Base-by-base conservation (phyloP, 2,113 vertebrate species). In the Myocastor coypus region DNA sequence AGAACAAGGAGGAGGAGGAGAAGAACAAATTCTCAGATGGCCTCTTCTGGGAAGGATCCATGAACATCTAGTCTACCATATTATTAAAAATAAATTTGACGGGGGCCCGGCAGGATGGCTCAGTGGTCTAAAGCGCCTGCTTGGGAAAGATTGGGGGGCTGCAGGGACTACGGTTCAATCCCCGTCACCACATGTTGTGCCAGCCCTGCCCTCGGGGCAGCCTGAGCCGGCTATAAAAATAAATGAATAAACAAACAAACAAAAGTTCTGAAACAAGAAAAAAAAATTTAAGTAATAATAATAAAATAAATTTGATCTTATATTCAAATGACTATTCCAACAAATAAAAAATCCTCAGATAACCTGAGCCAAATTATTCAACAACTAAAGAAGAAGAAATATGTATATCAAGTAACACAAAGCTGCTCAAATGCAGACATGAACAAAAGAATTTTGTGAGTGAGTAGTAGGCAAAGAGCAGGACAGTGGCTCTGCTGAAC, bases 11-110 rank as follows among this genome's bases (percentile, higher is more conserved):
- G 34, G 32, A 69, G 16, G 16, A 69, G 13, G 12, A 66, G 32
- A 68, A n/a, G 66, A n/a, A n/a, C 4, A n/a, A 6, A 73, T 55
- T 96, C 63, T 87, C 84, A 78, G 63, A 46, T 75, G 30, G 46
- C 68, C 57, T 84, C 12, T 89, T 42, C 34, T 82, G 17, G 42
- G 3, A 83, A 78, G 26, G 22, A 26, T 77, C 57, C 50, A 26
- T 87, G 32, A n/a, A 92, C 32, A 63, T 63, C 40, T 84, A 77
- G 12, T 90, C n/a, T 69, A 90, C 40, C 3, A 1, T 84, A 57
- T 90, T 86, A 87, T 87, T 92, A 94, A 83, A 87, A 94, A 84
- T 32, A 64, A 57, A 94, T 42, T 34, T 78, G 64, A 81, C 2
- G 10, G n/a, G n/a, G n/a, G n/a, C n/a, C n/a, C n/a, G n/a, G n/a